A percentile compares a stretch with the other conserved stretches of the same genome.
phyloP scores from a whole-genome alignment of 2,888 invertebrate species.

The Heteromurus nitidus region DNA sequence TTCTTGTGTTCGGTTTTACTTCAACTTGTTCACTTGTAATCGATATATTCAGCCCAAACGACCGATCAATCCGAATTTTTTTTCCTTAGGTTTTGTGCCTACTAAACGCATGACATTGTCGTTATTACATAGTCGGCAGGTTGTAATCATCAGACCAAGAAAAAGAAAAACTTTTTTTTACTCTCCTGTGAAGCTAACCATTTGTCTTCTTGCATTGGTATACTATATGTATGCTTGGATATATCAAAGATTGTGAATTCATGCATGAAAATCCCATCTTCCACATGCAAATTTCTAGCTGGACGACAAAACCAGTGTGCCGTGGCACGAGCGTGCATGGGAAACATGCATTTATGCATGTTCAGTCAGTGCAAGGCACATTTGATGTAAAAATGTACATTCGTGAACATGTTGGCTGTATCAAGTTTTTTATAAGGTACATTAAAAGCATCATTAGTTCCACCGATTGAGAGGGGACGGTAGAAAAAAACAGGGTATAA shows the following conservation, averaged over 20 bases:
- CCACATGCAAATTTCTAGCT: conserved; percentile 54
- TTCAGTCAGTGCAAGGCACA: no score
- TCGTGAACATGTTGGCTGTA: not conserved
- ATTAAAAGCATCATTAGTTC: conserved; percentile 44
- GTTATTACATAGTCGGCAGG: conserved; percentile 29
- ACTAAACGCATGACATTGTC: conserved; percentile 8
- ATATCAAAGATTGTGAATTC: conserved; percentile 52
- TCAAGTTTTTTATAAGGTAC: conserved; percentile 1
- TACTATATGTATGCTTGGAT: no score
- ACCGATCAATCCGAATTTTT: conserved; percentile 69
- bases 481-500: not conserved
- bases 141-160: conserved; percentile 48
- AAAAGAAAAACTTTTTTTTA: conserved; percentile 27
- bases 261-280: conserved; percentile 56
- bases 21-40: conserved; percentile 50
- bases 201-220: no score
- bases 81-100: not conserved
- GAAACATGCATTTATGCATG: no score
- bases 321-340: not conserved
- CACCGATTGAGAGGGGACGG: not conserved
- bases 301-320: not conserved
- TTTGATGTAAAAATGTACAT: no score
- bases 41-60: conserved; percentile 67
- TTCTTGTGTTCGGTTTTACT: conserved; percentile 43
- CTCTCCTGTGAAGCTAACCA: conserved; percentile 14